phyloP scores from a whole-genome alignment of 1,140 invertebrate genomes.

The Galleria mellonella region DNA sequence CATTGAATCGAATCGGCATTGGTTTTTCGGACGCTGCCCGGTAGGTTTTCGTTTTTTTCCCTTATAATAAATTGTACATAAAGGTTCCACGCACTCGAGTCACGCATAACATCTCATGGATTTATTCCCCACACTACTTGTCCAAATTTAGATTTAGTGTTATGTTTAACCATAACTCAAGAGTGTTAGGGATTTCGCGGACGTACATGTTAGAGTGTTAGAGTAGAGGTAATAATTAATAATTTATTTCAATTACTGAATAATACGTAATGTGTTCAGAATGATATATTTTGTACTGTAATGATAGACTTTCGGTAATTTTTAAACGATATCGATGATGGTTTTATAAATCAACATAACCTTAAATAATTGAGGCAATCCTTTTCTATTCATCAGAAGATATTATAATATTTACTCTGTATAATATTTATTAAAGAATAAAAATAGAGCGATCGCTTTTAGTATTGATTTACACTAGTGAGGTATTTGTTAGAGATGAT shows the following conservation, averaged over 20 bases:
- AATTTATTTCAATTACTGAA: slow-evolving; percentile 8
- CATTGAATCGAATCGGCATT: slow-evolving; percentile 17
- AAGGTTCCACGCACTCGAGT: slow-evolving; percentile 47
- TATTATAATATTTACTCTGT: no score
- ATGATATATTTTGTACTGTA: no score
- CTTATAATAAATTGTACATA: slow-evolving; percentile 62
- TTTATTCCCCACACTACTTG: slow-evolving; percentile 65
- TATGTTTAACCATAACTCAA: slow-evolving; percentile 51
- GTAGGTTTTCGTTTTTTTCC: slow-evolving; percentile 28
- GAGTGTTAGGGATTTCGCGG: slow-evolving; percentile 30
- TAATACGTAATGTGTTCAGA: neutral
- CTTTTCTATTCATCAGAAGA: no score
- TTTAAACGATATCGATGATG: no score
- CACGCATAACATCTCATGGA: slow-evolving; percentile 66
- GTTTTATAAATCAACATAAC: no score
- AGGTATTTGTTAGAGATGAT: no score
- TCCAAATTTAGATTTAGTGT: slow-evolving; percentile 69
- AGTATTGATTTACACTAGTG: no score
- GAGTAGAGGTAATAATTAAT: slow-evolving; percentile 20
- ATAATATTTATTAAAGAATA: no score
- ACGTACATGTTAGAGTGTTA: slow-evolving; percentile 27
- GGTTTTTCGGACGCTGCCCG: slow-evolving; percentile 36
- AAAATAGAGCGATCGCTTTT: no score
- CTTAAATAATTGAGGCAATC: no score
- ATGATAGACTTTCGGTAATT: no score